A percentile compares a stretch with the other conserved stretches of the same genome.
phyloP scores from a whole-genome alignment of 2,797 vertebrate genomes.

The Aplochiton taeniatus region DNA sequence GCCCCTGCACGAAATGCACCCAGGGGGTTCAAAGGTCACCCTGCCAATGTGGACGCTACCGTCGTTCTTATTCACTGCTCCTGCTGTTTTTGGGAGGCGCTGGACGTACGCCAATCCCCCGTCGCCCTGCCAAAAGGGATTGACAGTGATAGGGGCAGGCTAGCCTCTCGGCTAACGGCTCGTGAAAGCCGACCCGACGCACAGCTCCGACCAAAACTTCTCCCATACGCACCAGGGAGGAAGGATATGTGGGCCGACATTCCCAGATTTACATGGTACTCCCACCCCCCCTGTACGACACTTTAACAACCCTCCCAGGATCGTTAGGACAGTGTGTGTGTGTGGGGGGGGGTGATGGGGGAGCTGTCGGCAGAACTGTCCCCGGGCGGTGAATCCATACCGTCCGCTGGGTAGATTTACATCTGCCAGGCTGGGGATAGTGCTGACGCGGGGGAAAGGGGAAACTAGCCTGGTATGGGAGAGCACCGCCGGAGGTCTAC shows the following conservation, averaged over 20 bases:
- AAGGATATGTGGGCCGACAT: slow-evolving; percentile 13
- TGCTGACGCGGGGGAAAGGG: slow-evolving; percentile 45
- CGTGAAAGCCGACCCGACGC: slow-evolving; percentile 52
- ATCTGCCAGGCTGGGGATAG: slow-evolving; percentile 33
- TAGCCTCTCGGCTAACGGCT: slow-evolving; percentile 61
- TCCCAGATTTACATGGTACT: slow-evolving; percentile 42
- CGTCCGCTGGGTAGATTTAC: slow-evolving; percentile 45
- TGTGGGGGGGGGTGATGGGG: background rate
- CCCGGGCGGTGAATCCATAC: slow-evolving; percentile 43
- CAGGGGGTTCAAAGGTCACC: too few species aligned
- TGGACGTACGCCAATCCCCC: too few species aligned
- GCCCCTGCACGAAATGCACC: too few species aligned
- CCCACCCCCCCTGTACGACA: slow-evolving; percentile 13
- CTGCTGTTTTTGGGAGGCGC: too few species aligned
- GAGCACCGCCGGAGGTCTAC: too few species aligned
- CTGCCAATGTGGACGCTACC: too few species aligned
- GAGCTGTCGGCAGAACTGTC: slow-evolving; percentile 36
- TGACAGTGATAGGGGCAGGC: background rate
- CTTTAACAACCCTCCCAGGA: slow-evolving; percentile 45
- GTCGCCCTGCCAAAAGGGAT: too few species aligned
- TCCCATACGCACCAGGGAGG: too few species aligned
- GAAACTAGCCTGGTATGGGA: background rate
- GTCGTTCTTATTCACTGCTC: too few species aligned
- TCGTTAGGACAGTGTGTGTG: too few species aligned
- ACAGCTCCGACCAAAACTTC: too few species aligned